phyloP scores from a whole-genome alignment of 2,113 vertebrate species.

The Butorides virescens region DNA sequence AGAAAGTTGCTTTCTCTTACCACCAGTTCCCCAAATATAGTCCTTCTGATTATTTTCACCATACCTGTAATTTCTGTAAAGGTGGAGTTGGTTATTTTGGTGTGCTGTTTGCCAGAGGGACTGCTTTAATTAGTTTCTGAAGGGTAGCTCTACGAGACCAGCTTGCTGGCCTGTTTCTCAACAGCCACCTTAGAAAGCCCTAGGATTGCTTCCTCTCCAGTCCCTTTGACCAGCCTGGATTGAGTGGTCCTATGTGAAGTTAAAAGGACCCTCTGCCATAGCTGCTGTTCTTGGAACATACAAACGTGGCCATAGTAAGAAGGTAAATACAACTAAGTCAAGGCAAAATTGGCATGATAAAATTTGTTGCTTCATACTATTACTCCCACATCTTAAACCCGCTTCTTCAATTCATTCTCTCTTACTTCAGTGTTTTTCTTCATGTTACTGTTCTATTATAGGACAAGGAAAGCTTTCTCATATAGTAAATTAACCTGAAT shows the following conservation, averaged over 20 bases:
- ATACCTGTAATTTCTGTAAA: background rate
- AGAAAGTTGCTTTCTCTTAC: background rate
- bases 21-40: rapidly evolving
- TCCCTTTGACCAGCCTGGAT: background rate
- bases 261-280: background rate
- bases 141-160: background rate
- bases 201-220: background rate
- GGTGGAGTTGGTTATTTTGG: background rate
- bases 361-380: background rate
- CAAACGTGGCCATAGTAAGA: background rate
- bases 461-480: background rate
- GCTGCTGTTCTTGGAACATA: background rate
- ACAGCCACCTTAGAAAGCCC: background rate
- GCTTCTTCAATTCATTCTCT: background rate
- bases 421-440: background rate
- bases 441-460: background rate
- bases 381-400: background rate
- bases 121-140: background rate
- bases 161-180: background rate
- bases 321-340: background rate
- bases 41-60: background rate
- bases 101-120: background rate
- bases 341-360: background rate
- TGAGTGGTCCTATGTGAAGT: background rate
- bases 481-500: background rate